Conservation (phyloP, 1,140 invertebrate species). For the Teleogryllus occipitalis region DNA sequence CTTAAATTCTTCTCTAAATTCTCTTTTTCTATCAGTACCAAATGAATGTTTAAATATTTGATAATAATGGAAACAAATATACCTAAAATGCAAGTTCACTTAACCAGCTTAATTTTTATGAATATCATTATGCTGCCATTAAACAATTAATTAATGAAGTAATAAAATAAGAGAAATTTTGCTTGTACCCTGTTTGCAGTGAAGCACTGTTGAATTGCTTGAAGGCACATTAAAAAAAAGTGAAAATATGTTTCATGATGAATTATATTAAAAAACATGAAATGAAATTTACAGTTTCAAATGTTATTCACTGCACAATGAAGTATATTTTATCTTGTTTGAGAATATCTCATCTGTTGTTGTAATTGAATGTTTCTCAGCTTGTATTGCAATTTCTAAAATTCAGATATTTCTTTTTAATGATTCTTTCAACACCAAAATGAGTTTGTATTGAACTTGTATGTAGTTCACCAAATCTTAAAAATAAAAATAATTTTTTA, state of each 20-base stretch:
- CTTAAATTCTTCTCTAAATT: background rate
- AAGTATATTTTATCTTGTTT: background rate
- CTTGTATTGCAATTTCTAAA: background rate
- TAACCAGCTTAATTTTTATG: background rate
- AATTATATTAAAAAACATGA: background rate
- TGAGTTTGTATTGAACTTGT: background rate
- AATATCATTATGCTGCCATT: background rate
- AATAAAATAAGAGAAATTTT: background rate
- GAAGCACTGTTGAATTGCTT: background rate
- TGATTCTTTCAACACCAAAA: background rate
- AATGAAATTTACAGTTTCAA: background rate
- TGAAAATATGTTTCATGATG: background rate
- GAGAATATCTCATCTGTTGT: background rate
- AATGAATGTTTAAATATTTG: background rate
- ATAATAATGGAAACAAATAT: background rate
- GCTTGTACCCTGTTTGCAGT: background rate
- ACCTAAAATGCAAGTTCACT: background rate
- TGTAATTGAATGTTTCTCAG: background rate
- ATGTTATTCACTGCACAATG: background rate
- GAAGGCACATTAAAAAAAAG: background rate
- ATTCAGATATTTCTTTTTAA: conserved; percentile 5
- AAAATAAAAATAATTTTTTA: too few species aligned
- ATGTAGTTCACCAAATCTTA: background rate
- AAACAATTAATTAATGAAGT: background rate
- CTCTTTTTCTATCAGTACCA: background rate